These are phyloP conservation scores for Egretta garzetta DNA, from an alignment of 2,113 vertebrate genomes.

Conservation along the genomic window DNA sequence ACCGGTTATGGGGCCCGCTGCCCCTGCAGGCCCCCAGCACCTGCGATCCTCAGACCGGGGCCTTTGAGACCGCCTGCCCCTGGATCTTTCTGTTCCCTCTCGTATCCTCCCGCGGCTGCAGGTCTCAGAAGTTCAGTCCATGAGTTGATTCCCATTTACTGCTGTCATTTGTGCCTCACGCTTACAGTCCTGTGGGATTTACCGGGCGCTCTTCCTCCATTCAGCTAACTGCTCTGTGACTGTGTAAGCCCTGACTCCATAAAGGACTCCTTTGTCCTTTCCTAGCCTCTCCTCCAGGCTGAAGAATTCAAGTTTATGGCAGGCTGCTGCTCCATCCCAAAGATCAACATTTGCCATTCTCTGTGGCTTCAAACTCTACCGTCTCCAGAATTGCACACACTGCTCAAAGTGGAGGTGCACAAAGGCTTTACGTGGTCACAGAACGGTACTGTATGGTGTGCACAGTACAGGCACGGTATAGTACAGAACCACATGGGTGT, in stretches of 20 bases:
- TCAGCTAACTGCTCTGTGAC: no score
- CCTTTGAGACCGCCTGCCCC: background rate
- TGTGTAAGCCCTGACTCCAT: no score
- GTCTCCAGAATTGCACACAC: rapidly evolving
- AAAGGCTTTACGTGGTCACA: background rate
- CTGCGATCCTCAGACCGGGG: rapidly evolving
- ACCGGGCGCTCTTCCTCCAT: no score
- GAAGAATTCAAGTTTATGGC: background rate
- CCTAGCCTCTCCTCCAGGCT: background rate
- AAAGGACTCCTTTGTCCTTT: background rate
- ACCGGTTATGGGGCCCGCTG: background rate
- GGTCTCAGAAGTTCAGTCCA: rapidly evolving
- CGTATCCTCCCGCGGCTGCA: rapidly evolving
- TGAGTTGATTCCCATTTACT: background rate
- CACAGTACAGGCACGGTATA: no score
- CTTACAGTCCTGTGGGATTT: background rate
- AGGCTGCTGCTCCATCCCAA: background rate
- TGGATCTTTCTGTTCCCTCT: background rate
- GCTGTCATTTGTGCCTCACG: background rate
- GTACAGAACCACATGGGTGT: rapidly evolving
- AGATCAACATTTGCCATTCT: rapidly evolving
- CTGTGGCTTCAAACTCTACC: background rate
- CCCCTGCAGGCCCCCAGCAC: background rate
- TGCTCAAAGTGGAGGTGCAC: background rate
- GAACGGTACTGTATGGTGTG: rapidly evolving